phyloP scores from a whole-genome alignment of 2,113 vertebrate species.

The Sander vitreus region DNA sequence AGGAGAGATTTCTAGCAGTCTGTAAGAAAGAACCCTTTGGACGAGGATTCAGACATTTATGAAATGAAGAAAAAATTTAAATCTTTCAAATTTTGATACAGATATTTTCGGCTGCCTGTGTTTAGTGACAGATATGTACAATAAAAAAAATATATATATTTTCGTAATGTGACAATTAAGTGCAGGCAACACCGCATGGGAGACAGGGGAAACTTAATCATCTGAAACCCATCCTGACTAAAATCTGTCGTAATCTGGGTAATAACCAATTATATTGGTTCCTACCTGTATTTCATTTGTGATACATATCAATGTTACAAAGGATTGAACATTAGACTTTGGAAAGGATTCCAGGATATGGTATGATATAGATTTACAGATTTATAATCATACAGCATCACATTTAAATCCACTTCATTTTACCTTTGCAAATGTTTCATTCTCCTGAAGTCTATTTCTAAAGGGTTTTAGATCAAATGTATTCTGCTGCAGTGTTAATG shows the following conservation, averaged over 20 bases:
- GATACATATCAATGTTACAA: neutral
- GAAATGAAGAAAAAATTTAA: slow-evolving; percentile 25
- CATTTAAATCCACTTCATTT: neutral
- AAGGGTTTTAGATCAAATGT: slow-evolving; percentile 28
- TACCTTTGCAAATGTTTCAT: neutral
- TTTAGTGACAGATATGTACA: slow-evolving; percentile 12
- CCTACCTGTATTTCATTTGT: neutral
- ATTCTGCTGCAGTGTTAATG: slow-evolving; percentile 50
- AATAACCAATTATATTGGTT: neutral
- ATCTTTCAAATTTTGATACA: slow-evolving; percentile 26
- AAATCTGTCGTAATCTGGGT: slow-evolving; percentile 12
- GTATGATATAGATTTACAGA: no score
- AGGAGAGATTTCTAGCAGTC: slow-evolving; percentile 69
- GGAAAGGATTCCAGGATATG: neutral
- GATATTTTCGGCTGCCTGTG: neutral
- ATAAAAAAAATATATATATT: no score
- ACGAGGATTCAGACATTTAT: slow-evolving; percentile 51
- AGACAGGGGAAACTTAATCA: slow-evolving; percentile 8
- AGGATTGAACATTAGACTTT: neutral
- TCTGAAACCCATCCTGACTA: slow-evolving; percentile 14
- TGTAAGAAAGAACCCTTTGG: slow-evolving; percentile 60
- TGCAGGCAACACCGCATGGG: slow-evolving; percentile 20
- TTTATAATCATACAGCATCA: neutral
- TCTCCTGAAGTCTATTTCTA: slow-evolving; percentile 13
- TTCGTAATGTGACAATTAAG: slow-evolving; percentile 6